phyloP scores from a whole-genome alignment of 2,888 invertebrate genomes.

The Cecidostiba fungosa region DNA sequence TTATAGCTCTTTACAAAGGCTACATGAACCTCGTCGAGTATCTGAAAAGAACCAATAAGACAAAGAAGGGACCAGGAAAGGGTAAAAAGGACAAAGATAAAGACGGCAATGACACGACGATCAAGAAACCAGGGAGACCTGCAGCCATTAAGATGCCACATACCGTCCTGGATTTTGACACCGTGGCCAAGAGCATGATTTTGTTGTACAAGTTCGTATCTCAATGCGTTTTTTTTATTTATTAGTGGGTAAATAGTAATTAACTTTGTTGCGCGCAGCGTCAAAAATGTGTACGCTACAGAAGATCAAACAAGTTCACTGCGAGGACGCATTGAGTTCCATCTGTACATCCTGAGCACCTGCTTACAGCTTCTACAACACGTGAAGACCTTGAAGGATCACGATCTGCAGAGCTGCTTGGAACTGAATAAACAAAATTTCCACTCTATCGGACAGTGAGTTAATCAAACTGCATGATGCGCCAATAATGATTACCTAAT shows the following conservation, averaged over 20 bases:
- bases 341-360: constrained; percentile 82
- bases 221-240: neutral
- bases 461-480: constrained; percentile 72
- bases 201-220: constrained; percentile 80
- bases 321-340: constrained; percentile 82
- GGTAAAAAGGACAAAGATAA: constrained; percentile 73
- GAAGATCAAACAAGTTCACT: constrained; percentile 81
- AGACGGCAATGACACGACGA: constrained; percentile 73
- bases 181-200: constrained; percentile 78
- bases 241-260: neutral
- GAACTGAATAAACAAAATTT: constrained; percentile 75
- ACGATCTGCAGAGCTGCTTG: constrained; percentile 71
- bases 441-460: constrained; percentile 77
- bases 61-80: constrained; percentile 79
- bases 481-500: constrained; percentile 76
- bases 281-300: constrained; percentile 81
- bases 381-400: constrained; percentile 76
- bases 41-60: constrained; percentile 75
- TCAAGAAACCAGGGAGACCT: constrained; percentile 68
- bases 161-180: constrained; percentile 80
- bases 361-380: constrained; percentile 78
- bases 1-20: constrained; percentile 82
- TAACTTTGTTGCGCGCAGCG: constrained; percentile 40
- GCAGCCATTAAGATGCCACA: constrained; percentile 77
- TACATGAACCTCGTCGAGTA: constrained; percentile 82